Conservation (phyloP, 2,113 vertebrate genomes). For the Sigmodon hispidus region DNA sequence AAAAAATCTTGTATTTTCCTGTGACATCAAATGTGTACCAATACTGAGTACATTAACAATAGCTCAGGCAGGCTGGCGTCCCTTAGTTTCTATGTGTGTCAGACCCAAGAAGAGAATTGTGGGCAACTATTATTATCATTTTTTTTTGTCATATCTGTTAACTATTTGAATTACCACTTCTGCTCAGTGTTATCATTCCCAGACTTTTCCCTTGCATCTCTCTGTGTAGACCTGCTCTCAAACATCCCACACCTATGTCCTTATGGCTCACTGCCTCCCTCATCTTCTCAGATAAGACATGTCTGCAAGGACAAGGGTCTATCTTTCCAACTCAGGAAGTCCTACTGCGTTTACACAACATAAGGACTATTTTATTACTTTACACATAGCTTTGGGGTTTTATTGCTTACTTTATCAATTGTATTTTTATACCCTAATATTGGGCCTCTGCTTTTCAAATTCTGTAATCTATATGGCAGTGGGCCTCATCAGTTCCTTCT, state of each 20-base stretch:
- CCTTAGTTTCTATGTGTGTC: slow-evolving; percentile 14
- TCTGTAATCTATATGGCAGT: neutral
- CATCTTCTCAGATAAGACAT: neutral
- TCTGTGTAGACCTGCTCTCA: neutral
- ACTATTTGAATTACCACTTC: neutral
- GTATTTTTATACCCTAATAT: neutral
- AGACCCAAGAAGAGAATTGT: slow-evolving; percentile 23
- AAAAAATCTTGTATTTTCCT: neutral
- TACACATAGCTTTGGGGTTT: neutral
- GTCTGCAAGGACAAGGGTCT: neutral
- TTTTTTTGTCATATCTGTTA: neutral
- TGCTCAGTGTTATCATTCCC: neutral
- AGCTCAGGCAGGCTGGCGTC: neutral
- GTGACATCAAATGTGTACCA: neutral
- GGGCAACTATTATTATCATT: neutral
- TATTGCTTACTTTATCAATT: neutral
- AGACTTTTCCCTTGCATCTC: neutral
- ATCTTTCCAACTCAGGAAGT: neutral
- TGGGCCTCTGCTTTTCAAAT: neutral
- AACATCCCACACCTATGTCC: neutral
- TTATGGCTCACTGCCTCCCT: neutral
- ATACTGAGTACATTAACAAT: neutral
- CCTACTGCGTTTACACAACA: neutral
- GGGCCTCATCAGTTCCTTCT: neutral
- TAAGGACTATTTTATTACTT: neutral